Base-by-base conservation (phyloP, 2,888 invertebrate species). In the Incurvaria masculella region DNA sequence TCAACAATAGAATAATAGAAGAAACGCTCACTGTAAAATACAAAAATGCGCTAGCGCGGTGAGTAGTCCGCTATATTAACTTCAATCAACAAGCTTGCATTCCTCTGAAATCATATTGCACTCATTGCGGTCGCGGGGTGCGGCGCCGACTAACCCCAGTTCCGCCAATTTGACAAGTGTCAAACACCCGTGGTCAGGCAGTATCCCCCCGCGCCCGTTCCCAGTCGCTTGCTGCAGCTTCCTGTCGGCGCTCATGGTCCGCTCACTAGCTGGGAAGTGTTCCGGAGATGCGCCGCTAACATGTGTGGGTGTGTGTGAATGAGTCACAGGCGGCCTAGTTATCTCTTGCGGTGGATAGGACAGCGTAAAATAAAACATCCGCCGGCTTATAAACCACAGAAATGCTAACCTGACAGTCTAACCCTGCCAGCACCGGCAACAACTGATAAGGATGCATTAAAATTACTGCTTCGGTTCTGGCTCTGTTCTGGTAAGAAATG, bases 1-100 rank as follows among this genome's bases (percentile, higher is more conserved):
- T 97, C 81, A 94, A 97, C 82, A 99, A 99, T 84, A 90, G 97
- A 79, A 96, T 98, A 80, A 90, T 99, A 64, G 96, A 97, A 82
- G 98, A 99, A 80, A 94, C 97, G 52, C 82, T 98, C 69, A 86
- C 89, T 66, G 86, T 93, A 63, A 97, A 97, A 85, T 96, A 96
- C 80, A 92, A 89, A 80, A 96, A 96, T 86, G 94, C 93, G 67
- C 82, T 91, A 75, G 91, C 93, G 65, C 96, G 97, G 98, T 98
- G 82, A 87, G 90, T 86, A 78, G 3, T 3, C 14, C 8, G 33
- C 14, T 6, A n/a, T n/a, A n/a, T n/a, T n/a, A n/a, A n/a, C n/a
- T n/a, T n/a, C n/a, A n/a, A n/a, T n/a, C n/a, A n/a, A n/a, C n/a
- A n/a, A n/a, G n/a, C n/a, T n/a, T n/a, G n/a, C n/a, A n/a, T n/a